A percentile compares a stretch with the other conserved stretches of the same genome.
Conservation (phyloP, 2,797 vertebrate genomes). For the Eulemur rubriventer region DNA sequence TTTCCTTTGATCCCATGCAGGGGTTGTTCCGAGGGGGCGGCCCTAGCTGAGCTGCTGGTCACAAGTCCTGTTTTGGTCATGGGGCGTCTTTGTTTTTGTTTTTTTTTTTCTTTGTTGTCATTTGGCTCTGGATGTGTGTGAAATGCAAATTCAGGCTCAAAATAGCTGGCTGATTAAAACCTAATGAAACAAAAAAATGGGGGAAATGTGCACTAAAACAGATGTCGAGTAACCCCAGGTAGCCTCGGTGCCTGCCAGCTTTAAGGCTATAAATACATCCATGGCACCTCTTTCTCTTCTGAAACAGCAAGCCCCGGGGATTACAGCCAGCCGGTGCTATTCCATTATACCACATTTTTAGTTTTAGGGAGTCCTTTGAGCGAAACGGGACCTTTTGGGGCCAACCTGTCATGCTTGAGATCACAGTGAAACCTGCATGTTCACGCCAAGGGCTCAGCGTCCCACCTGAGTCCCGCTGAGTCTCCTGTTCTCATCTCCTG, state of each 20-base stretch:
- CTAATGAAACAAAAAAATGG: slow-evolving; percentile 8
- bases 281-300: not conserved
- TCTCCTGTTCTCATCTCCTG: not conserved
- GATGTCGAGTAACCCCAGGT: slow-evolving; percentile 52
- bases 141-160: slow-evolving; percentile 43
- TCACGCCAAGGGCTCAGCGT: not conserved
- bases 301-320: not conserved
- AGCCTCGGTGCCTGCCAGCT: slow-evolving; percentile 8
- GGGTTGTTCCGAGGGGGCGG: not conserved
- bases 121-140: slow-evolving; percentile 45
- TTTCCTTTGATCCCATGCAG: not conserved
- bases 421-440: not conserved
- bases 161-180: slow-evolving; percentile 48
- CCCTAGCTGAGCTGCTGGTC: not conserved
- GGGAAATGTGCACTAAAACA: slow-evolving; percentile 6
- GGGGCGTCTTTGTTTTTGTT: not conserved
- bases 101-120: not conserved
- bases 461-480: not conserved
- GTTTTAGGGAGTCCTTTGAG: not conserved
- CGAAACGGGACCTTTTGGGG: not conserved
- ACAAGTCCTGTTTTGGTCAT: not conserved
- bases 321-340: slow-evolving; percentile 13
- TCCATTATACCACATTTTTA: not conserved
- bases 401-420: not conserved
- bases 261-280: slow-evolving; percentile 25